phyloP scores from a whole-genome alignment of 2,888 invertebrate genomes.

The Leucania comma region DNA sequence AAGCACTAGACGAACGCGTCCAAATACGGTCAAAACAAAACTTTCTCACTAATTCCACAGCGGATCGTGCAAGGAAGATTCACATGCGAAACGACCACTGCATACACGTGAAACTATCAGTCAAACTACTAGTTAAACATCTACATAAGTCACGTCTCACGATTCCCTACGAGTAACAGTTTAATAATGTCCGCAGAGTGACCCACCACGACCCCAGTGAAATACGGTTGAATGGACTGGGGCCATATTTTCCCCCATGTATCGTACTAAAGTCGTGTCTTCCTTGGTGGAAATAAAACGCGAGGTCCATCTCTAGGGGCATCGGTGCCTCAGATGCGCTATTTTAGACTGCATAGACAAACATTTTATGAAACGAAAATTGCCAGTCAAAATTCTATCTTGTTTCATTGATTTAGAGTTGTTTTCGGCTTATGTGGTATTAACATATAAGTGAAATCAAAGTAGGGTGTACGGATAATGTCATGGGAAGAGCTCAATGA shows the following conservation, averaged over 20 bases:
- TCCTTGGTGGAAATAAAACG: constrained; percentile 90
- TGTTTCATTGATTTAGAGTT: constrained; percentile 3
- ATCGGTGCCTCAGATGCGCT: constrained; percentile 89
- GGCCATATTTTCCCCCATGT: constrained; percentile 89
- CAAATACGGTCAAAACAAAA: constrained; percentile 74
- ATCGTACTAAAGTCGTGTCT: constrained; percentile 89
- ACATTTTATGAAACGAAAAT: constrained; percentile 63
- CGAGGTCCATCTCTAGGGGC: constrained; percentile 90
- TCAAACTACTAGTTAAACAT: constrained; percentile 89
- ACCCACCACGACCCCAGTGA: constrained; percentile 86
- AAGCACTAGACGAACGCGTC: constrained; percentile 51
- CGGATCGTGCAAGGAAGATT: constrained; percentile 86
- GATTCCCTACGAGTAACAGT: constrained; percentile 87
- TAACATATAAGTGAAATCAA: constrained; percentile 68
- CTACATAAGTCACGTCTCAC: constrained; percentile 90
- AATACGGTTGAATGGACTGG: constrained; percentile 89
- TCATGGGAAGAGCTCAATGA: constrained; percentile 91
- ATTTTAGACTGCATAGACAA: constrained; percentile 73
- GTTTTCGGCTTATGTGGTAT: constrained; percentile 37
- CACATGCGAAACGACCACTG: constrained; percentile 87
- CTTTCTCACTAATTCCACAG: constrained; percentile 85
- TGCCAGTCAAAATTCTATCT: constrained; percentile 42
- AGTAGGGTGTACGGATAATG: constrained; percentile 82
- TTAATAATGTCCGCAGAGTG: constrained; percentile 89
- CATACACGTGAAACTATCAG: constrained; percentile 88